A percentile compares a stretch with the other conserved stretches of the same genome.
These are phyloP conservation scores for Anorthoa munda DNA, from an alignment of 2,888 invertebrate genomes.

Conservation along the genomic window DNA sequence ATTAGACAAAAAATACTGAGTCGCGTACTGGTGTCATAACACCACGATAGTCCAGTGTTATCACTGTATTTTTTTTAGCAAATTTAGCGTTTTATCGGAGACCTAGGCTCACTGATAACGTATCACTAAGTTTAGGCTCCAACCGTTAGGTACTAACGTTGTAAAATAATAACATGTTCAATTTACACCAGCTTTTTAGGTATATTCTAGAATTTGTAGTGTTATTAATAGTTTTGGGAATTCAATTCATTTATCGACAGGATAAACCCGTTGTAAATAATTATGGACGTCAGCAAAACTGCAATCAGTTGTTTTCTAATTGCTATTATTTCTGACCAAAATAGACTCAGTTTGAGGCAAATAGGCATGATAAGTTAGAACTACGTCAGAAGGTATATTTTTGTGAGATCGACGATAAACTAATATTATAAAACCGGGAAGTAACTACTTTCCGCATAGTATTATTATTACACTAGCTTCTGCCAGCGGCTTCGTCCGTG, in stretches of 20 bases:
- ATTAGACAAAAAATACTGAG: slow-evolving; percentile 58
- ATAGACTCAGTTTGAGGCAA: background rate
- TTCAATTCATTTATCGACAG: background rate
- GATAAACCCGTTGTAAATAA: background rate
- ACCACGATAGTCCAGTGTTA: slow-evolving; percentile 79
- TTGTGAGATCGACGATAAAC: background rate
- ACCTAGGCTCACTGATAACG: slow-evolving; percentile 87
- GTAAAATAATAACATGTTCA: slow-evolving; percentile 51
- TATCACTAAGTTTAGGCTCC: slow-evolving; percentile 85
- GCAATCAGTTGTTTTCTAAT: background rate
- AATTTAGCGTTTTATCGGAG: slow-evolving; percentile 88
- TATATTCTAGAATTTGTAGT: background rate
- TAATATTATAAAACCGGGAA: too few species aligned
- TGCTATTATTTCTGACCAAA: background rate
- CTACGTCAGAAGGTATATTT: background rate
- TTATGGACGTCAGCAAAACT: too few species aligned
- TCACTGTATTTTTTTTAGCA: slow-evolving; percentile 82
- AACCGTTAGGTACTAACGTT: slow-evolving; percentile 57
- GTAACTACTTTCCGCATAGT: too few species aligned
- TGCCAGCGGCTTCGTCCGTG: too few species aligned
- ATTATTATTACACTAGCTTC: too few species aligned
- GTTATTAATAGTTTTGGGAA: background rate
- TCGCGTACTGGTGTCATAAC: slow-evolving; percentile 57
- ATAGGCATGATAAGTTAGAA: background rate
- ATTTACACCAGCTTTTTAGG: slow-evolving; percentile 37